Evolutionary conservation across 2,113 vertebrate species (phyloP).

Genomic region (Candoia aspera): DNA sequence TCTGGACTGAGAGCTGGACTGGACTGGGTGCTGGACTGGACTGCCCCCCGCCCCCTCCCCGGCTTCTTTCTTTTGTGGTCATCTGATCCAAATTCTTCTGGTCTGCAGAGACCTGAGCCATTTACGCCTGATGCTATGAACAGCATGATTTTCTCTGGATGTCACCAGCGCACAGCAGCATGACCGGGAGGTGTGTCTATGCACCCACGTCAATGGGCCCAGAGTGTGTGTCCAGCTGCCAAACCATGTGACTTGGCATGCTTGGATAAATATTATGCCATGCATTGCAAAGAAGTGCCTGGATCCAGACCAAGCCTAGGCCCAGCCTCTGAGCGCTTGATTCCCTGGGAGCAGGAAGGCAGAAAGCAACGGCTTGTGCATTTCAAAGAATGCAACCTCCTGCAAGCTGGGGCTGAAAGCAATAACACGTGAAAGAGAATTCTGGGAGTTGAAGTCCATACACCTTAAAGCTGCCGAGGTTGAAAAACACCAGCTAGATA

Average conservation of each 20-base stretch:
- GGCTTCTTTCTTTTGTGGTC: rapidly evolving
- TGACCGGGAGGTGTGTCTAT: constrained; percentile 48
- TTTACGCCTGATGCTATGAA: constrained; percentile 33
- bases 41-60: background rate
- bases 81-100: constrained; percentile 37
- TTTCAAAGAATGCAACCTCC: background rate
- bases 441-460: background rate
- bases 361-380: background rate
- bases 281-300: constrained; percentile 32
- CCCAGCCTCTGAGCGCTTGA: background rate
- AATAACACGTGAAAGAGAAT: too few species aligned
- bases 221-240: rapidly evolving
- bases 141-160: constrained; percentile 41
- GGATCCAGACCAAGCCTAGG: constrained; percentile 13
- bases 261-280: constrained; percentile 7
- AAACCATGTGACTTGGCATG: constrained; percentile 42
- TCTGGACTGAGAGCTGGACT: too few species aligned
- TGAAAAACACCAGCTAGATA: background rate
- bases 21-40: too few species aligned
- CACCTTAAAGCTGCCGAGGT: background rate
- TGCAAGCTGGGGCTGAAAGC: background rate
- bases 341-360: constrained; percentile 1
- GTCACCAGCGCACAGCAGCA: constrained; percentile 24
- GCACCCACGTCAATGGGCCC: constrained; percentile 37
- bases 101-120: constrained; percentile 2